Conservation (phyloP, 2,888 invertebrate genomes). For the Aspidiotus destructor region DNA sequence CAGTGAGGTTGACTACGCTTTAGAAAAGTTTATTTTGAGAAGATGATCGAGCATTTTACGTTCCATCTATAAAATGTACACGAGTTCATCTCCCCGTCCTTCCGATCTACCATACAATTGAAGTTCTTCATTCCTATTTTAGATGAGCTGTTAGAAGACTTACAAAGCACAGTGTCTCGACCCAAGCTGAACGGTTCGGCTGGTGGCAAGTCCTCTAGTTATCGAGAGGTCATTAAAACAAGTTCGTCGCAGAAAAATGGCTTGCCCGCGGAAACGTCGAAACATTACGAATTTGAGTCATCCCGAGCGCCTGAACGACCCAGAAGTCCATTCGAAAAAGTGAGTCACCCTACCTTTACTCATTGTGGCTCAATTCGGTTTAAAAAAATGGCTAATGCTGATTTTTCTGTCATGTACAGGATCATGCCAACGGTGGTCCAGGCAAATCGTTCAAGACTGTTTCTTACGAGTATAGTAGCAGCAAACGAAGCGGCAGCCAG, state of each 20-base stretch:
- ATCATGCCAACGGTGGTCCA: not conserved
- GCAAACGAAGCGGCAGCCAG: slow-evolving; percentile 24
- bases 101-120: too few species aligned
- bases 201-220: slow-evolving; percentile 36
- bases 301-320: slow-evolving; percentile 39
- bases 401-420: not conserved
- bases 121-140: slow-evolving; percentile 5
- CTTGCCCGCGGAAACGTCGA: slow-evolving; percentile 36
- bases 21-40: too few species aligned
- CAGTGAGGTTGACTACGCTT: too few species aligned
- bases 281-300: slow-evolving; percentile 40
- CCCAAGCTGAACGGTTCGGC: slow-evolving; percentile 33
- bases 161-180: slow-evolving; percentile 40
- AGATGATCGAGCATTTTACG: too few species aligned
- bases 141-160: slow-evolving; percentile 41
- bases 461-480: slow-evolving; percentile 37
- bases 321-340: slow-evolving; percentile 30
- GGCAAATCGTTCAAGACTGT: slow-evolving; percentile 37
- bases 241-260: slow-evolving; percentile 37
- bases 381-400: too few species aligned
- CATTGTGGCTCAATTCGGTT: too few species aligned
- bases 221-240: slow-evolving; percentile 40
- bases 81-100: too few species aligned
- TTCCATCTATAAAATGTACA: too few species aligned
- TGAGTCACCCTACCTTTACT: not conserved